These are phyloP conservation scores for Rhopalosiphum padi DNA, from an alignment of 1,140 invertebrate genomes.

Conservation along the genomic window DNA sequence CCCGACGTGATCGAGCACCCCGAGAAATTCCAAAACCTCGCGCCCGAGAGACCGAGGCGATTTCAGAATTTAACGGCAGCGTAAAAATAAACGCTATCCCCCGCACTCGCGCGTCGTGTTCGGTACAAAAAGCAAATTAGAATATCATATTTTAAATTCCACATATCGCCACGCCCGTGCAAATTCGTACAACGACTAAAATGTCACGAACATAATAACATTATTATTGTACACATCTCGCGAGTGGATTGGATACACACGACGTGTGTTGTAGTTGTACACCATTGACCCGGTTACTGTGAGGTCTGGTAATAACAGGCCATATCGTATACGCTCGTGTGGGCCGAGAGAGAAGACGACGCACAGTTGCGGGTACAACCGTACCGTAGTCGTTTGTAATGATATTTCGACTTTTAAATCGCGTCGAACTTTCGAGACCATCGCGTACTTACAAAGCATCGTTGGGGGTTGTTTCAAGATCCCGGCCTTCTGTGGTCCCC, in stretches of 20 bases:
- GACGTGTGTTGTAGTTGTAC: not conserved
- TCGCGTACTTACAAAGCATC: not conserved
- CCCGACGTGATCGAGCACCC: too few relatives aligned
- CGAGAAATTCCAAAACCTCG: not conserved
- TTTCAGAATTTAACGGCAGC: not conserved
- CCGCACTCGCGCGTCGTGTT: too few relatives aligned
- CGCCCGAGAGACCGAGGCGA: not conserved
- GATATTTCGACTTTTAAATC: not conserved
- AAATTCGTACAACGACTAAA: not conserved
- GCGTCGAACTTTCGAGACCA: not conserved
- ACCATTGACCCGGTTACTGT: not conserved
- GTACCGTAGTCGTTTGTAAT: not conserved
- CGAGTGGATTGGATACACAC: conserved; percentile 4
- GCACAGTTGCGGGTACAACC: not conserved
- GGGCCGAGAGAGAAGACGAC: not conserved
- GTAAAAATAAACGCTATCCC: not conserved
- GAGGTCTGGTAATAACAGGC: not conserved
- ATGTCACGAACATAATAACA: conserved; percentile 7
- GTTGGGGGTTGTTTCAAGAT: not conserved
- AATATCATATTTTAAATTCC: not conserved
- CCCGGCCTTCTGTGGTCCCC: not conserved
- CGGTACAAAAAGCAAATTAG: not conserved
- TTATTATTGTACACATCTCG: not conserved
- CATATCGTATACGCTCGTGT: not conserved
- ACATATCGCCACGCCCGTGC: not conserved